Evolutionary conservation across 2,888 invertebrate genomes (phyloP), one percentile per base, ranked within the genome.

Genomic region (Teleogryllus oceanicus): DNA sequence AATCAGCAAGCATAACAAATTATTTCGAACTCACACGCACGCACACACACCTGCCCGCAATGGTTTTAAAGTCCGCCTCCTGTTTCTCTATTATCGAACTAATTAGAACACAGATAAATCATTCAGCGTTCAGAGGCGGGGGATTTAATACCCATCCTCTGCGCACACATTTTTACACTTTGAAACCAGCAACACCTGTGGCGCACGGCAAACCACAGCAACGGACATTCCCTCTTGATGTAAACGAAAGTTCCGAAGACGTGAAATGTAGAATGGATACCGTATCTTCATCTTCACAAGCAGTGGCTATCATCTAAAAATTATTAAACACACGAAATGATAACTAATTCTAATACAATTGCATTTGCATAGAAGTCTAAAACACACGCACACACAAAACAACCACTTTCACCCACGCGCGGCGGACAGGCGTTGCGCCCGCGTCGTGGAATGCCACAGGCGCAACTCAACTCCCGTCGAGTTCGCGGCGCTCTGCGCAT

Each of bases 331-430:
- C 62, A 62, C 62, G 13, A 16, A 62, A 62, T 18, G 8, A 62
- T n/a, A 62, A 62, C 62, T 62, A 4, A 16, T 62, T 62, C n/a
- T 62, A 37, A 37, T 37, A 37, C 37, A 37, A 37, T 37, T 37
- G 37, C 37, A 8, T 37, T 5, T 5, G 37, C 4, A 62, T 62
- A 62, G 16, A 62, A 10, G 13, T 62, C 13, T 62, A 4, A 62
- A 62, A 62, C 62, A 62, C n/a, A 18, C n/a, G 62, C 13, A n/a
- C 13, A 62, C 62, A 62, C n/a, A n/a, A 18, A 18, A 18, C 62
- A 62, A 62, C n/a, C 62, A 62, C 62, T 62, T 62, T 62, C 62
- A 62, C 62, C 62, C 62, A 62, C 62, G 62, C 62, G 13, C 62
- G 62, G 62, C n/a, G 62, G 62, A 62, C 62, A n/a, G 16, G 62